These are phyloP conservation scores for Lycaena phlaeas DNA, from an alignment of 2,888 invertebrate species.

Conservation along the genomic window DNA sequence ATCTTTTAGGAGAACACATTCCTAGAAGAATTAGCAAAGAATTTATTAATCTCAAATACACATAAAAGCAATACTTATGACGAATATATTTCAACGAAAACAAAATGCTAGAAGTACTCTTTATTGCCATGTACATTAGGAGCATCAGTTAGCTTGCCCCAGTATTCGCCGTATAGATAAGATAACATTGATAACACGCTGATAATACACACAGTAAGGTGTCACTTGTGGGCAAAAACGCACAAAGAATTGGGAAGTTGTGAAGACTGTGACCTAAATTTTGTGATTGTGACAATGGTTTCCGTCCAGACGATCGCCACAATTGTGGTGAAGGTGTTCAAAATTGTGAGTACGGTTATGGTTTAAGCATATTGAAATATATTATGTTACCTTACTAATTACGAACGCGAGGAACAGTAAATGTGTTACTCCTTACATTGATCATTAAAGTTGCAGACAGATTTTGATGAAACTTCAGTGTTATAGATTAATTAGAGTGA, in stretches of 20 bases:
- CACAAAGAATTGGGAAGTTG: constrained; percentile 38
- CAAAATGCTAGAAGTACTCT: constrained; percentile 1
- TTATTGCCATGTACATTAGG: constrained; percentile 3
- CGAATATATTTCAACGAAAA: too few species aligned
- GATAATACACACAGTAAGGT: constrained; percentile 51
- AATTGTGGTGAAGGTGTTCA: constrained; percentile 85
- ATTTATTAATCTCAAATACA: too few species aligned
- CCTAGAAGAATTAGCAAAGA: too few species aligned
- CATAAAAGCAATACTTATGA: too few species aligned
- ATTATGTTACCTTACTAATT: too few species aligned
- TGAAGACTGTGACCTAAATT: constrained; percentile 21
- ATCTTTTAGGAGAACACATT: too few species aligned
- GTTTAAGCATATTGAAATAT: too few species aligned
- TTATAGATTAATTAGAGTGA: too few species aligned
- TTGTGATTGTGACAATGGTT: constrained; percentile 77
- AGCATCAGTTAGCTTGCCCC: constrained; percentile 40
- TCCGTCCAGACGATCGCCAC: constrained; percentile 86
- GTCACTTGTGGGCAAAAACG: constrained; percentile 39
- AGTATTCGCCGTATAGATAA: constrained; percentile 62
- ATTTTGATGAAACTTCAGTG: too few species aligned
- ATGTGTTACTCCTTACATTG: too few species aligned
- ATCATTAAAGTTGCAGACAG: too few species aligned
- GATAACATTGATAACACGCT: constrained; percentile 61
- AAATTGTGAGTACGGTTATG: constrained; percentile 84
- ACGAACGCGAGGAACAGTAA: too few species aligned